These are phyloP conservation scores for Acronicta leporina DNA, from an alignment of 2,888 invertebrate genomes.

Conservation along the genomic window DNA sequence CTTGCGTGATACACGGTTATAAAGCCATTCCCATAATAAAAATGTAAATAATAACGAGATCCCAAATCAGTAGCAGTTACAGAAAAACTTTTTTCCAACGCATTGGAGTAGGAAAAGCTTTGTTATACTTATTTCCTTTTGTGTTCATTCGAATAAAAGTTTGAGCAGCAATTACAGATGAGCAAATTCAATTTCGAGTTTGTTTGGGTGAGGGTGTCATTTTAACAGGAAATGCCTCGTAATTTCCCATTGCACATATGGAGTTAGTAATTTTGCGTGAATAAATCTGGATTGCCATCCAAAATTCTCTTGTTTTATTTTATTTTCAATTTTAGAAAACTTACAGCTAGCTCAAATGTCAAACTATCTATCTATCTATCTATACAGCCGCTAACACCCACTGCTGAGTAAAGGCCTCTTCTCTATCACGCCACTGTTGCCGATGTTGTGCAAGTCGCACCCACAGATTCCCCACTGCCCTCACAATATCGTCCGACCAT, in stretches of 20 bases:
- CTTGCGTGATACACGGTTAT: conserved; percentile 43
- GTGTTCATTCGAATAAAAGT: conserved; percentile 13
- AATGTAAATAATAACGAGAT: conserved; percentile 38
- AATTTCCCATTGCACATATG: background rate
- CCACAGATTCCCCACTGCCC: no score
- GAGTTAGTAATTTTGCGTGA: no score
- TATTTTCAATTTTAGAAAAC: no score
- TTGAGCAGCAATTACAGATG: conserved; percentile 12
- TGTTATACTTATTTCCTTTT: background rate
- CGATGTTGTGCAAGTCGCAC: no score
- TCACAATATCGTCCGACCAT: no score
- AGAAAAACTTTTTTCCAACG: conserved; percentile 22
- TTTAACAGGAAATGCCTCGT: background rate
- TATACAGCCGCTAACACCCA: no score
- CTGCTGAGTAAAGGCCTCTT: no score
- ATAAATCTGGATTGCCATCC: no score
- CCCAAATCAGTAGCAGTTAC: conserved; percentile 22
- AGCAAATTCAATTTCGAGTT: conserved; percentile 2
- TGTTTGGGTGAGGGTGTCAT: background rate
- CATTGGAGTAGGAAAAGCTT: background rate
- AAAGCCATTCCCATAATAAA: conserved; percentile 33
- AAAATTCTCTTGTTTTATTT: no score
- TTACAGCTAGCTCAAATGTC: no score
- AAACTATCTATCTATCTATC: no score
- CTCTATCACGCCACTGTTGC: no score